A percentile compares a stretch with the other conserved stretches of the same genome.
Evolutionary conservation across 2,113 vertebrate species (phyloP).

Genomic region (Probosciger aterrimus): DNA sequence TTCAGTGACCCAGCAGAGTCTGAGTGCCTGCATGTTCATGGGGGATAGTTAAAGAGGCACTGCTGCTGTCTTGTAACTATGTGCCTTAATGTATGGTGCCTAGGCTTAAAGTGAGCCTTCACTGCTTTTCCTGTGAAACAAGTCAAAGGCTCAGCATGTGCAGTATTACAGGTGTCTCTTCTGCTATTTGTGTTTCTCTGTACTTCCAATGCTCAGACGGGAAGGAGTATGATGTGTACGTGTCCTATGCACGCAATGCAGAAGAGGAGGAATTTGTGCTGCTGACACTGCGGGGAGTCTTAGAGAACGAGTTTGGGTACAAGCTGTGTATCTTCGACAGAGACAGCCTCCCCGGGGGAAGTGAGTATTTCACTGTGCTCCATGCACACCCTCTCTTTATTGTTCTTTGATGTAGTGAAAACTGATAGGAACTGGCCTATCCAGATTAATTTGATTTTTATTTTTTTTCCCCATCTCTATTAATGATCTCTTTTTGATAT

Average conservation of each 20-base stretch:
- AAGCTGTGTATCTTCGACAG: conserved; percentile 95
- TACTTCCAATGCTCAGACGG: conserved; percentile 71
- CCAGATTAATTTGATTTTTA: not conserved
- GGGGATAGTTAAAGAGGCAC: not conserved
- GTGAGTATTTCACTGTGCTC: conserved; percentile 79
- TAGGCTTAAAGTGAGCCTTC: not conserved
- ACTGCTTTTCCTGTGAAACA: not conserved
- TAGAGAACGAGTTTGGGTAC: conserved; percentile 94
- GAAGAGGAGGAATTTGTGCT: conserved; percentile 95
- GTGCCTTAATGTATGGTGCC: not conserved
- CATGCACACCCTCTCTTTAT: not conserved
- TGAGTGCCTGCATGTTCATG: not conserved
- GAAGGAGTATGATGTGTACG: conserved; percentile 94
- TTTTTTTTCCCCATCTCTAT: not conserved
- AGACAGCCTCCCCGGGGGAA: conserved; percentile 95
- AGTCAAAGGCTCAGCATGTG: not conserved
- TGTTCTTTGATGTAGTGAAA: not conserved
- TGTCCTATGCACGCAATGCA: conserved; percentile 90
- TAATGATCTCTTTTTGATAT: not conserved
- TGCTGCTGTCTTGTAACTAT: not conserved
- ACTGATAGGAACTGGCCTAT: not conserved
- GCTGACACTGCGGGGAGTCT: conserved; percentile 82
- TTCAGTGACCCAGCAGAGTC: not conserved
- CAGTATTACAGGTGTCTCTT: not conserved
- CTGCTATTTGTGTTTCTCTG: not conserved